A percentile compares a stretch with the other conserved stretches of the same genome.
These are phyloP conservation scores for Salmo trutta DNA, from an alignment of 2,797 vertebrate species.

Conservation along the genomic window DNA sequence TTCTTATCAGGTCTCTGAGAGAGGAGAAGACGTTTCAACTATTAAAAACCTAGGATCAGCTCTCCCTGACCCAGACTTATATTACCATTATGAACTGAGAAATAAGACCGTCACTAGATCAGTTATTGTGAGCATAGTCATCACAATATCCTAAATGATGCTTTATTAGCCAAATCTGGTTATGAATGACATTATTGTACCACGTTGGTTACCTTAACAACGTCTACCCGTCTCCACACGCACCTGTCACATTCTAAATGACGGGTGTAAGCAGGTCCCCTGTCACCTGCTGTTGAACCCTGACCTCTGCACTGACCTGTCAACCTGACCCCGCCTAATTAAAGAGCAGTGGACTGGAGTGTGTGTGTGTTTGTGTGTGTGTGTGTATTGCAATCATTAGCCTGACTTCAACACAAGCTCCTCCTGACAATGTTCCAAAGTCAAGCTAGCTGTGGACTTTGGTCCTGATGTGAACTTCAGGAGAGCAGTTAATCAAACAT, in stretches of 20 bases:
- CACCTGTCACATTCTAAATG: background rate
- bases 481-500: background rate
- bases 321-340: too few species aligned
- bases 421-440: conserved; percentile 35
- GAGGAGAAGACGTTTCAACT: conserved; percentile 10
- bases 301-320: too few species aligned
- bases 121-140: background rate
- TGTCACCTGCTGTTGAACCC: conserved; percentile 43
- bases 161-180: background rate
- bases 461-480: background rate
- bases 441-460: conserved; percentile 29
- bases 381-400: background rate
- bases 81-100: background rate
- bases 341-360: conserved; percentile 18
- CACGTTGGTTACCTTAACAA: background rate
- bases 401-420: conserved; percentile 26
- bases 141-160: background rate
- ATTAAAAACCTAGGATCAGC: too few species aligned
- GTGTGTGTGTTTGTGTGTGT: conserved; percentile 17
- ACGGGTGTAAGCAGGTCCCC: background rate
- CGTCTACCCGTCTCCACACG: background rate
- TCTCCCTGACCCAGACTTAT: background rate
- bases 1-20: conserved; percentile 76
- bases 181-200: background rate
- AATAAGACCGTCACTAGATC: background rate